Conservation (phyloP, 1,140 invertebrate species). For the Pogonus chalceus region DNA sequence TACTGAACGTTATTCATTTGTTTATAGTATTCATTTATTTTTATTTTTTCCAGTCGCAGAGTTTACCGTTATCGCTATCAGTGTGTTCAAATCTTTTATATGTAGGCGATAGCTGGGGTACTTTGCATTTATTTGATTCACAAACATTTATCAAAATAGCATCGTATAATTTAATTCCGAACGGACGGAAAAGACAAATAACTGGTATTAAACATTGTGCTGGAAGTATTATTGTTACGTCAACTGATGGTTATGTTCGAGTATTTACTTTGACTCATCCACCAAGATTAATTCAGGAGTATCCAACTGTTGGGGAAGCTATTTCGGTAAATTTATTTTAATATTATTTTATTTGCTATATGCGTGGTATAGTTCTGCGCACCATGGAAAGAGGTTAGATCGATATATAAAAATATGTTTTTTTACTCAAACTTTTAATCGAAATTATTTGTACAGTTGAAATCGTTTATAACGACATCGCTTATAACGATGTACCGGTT, state of each 20-base stretch:
- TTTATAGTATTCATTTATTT: neutral
- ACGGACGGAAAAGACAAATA: neutral
- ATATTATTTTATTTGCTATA: no score
- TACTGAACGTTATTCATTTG: neutral
- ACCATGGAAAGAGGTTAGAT: no score
- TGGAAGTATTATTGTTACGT: neutral
- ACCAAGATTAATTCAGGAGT: neutral
- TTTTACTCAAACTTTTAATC: no score
- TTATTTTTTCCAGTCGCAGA: neutral
- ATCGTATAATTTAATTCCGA: neutral
- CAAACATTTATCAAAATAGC: neutral
- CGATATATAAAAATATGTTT: no score
- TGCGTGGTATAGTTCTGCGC: no score
- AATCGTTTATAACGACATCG: no score
- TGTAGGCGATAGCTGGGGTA: conserved; percentile 2
- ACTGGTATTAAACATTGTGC: neutral
- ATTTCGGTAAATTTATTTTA: neutral
- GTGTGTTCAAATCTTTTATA: neutral
- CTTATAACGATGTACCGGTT: no score
- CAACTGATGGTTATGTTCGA: neutral
- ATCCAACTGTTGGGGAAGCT: neutral
- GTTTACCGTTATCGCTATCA: neutral
- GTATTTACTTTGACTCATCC: neutral
- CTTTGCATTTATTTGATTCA: neutral
- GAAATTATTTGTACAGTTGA: no score